A percentile compares a stretch with the other conserved stretches of the same genome.
Conservation (phyloP, 2,888 invertebrate genomes). For the Trichogramma evanescens region DNA sequence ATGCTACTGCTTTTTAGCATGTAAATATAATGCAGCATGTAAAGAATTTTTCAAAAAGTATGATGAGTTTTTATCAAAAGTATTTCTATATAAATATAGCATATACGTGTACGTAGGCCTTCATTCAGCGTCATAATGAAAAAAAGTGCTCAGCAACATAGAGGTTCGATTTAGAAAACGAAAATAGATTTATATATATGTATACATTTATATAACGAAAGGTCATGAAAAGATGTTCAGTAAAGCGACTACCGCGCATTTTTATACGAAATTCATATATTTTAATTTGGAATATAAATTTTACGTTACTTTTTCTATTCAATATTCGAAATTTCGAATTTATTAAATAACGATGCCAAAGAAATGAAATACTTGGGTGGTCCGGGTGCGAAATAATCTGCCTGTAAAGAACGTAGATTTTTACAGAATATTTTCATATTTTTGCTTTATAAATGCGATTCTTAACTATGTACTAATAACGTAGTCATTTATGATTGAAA, state of each 20-base stretch:
- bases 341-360: background rate
- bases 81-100: conserved; percentile 5
- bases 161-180: conserved; percentile 11
- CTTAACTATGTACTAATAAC: conserved; percentile 11
- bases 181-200: conserved; percentile 10
- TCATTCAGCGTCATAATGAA: conserved; percentile 9
- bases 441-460: conserved; percentile 15
- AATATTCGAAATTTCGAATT: background rate
- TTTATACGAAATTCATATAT: background rate
- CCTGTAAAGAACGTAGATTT: background rate
- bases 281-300: background rate
- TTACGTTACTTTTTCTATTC: background rate
- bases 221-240: too few species aligned
- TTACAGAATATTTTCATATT: conserved; percentile 9
- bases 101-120: conserved; percentile 12
- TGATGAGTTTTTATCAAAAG: conserved; percentile 5
- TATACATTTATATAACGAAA: background rate
- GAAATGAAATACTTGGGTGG: conserved; percentile 32
- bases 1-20: background rate
- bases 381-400: conserved; percentile 34
- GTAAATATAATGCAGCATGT: conserved; percentile 1
- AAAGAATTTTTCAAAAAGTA: background rate
- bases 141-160: conserved; percentile 1
- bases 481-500: conserved; percentile 5
- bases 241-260: too few species aligned